Conservation (phyloP, 2,888 invertebrate species). For the Cinara cedri region DNA sequence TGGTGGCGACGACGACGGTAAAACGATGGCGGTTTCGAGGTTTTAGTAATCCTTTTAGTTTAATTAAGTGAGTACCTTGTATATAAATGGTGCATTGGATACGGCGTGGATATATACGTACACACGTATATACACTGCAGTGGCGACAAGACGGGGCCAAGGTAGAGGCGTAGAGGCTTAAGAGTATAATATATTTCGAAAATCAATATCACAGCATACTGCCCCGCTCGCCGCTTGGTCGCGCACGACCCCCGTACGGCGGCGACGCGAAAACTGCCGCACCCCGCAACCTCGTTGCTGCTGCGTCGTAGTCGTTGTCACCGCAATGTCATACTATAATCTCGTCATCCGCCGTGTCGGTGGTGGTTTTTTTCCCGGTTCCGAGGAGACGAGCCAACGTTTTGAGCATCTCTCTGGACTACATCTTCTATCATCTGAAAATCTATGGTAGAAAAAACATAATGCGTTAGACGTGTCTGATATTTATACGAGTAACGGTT, state of each 20-base stretch:
- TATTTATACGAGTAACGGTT: background rate
- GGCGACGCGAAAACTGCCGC: background rate
- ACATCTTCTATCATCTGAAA: no score
- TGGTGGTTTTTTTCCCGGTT: no score
- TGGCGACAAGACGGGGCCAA: constrained; percentile 9
- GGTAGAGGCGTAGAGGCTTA: constrained; percentile 18
- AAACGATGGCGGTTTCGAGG: constrained; percentile 30
- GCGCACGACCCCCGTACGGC: background rate
- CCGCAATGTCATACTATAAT: no score
- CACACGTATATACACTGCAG: constrained; percentile 23
- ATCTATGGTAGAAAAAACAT: constrained; percentile 6
- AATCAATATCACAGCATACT: constrained; percentile 43
- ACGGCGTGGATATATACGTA: background rate
- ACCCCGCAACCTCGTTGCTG: no score
- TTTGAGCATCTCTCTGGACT: no score
- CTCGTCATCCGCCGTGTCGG: no score
- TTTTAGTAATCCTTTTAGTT: constrained; percentile 53
- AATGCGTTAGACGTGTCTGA: background rate
- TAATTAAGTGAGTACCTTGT: constrained; percentile 56
- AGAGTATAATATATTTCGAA: constrained; percentile 38
- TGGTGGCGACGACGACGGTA: background rate
- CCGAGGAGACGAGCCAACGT: no score
- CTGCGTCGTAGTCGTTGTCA: no score
- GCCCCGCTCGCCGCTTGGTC: background rate
- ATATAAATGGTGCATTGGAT: constrained; percentile 44